phyloP scores from a whole-genome alignment of 2,797 vertebrate species.

The Scarus forsteni region DNA sequence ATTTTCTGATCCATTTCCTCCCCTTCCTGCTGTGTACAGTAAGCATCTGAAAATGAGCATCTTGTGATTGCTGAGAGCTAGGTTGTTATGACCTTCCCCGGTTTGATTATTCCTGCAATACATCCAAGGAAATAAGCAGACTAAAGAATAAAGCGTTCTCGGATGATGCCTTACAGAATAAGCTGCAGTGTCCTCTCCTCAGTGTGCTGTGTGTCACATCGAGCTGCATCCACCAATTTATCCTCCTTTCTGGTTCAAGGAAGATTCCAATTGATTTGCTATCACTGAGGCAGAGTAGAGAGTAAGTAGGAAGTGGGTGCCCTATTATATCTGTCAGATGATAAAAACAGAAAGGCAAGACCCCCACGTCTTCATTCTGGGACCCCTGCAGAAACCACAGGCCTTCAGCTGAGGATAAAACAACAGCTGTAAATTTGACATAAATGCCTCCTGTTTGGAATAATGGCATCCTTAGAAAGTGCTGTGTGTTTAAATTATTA shows the following conservation, averaged over 20 bases:
- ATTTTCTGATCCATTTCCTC: conserved; percentile 30
- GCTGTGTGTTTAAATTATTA: conserved; percentile 41
- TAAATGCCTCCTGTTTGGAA: conserved; percentile 36
- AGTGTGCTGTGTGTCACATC: conserved; percentile 66
- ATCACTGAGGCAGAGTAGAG: conserved; percentile 69
- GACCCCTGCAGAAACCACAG: conserved; percentile 13
- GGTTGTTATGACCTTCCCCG: conserved; percentile 46
- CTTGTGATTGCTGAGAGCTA: conserved; percentile 28
- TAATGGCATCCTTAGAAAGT: conserved; percentile 25
- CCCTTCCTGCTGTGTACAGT: conserved; percentile 28
- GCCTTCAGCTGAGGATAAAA: conserved; percentile 22
- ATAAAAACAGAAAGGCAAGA: conserved; percentile 61
- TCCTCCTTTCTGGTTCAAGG: conserved; percentile 65
- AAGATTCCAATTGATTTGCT: conserved; percentile 83
- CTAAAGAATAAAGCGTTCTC: conserved; percentile 39
- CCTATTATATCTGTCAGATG: conserved; percentile 72
- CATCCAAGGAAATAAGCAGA: conserved; percentile 57
- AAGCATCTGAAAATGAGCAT: conserved; percentile 42
- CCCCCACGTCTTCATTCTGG: conserved; percentile 64
- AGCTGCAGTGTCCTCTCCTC: conserved; percentile 57
- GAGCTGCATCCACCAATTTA: conserved; percentile 66
- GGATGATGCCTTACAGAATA: conserved; percentile 52
- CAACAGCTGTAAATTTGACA: conserved; percentile 44
- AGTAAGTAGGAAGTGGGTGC: conserved; percentile 78
- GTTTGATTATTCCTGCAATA: conserved; percentile 50